Base-by-base conservation (phyloP, 2,113 vertebrate genomes). In the Hoplias malabaricus region DNA sequence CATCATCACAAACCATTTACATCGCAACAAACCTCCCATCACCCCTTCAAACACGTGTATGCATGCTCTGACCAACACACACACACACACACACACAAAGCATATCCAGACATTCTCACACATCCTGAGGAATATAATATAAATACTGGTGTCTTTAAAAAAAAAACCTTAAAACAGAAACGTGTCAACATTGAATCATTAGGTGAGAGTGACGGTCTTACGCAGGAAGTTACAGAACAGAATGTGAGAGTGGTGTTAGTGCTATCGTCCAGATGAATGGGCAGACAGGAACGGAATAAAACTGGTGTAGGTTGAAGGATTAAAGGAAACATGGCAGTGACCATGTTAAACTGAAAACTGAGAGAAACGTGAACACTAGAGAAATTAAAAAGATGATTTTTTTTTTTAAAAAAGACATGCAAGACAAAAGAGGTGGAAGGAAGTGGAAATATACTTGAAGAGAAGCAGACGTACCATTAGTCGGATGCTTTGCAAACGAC, bases 401-500 rank as follows among this genome's bases (percentile, higher is more conserved):
- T 88, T 92, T 90, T 84, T 86, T n/a, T n/a, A n/a, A 46, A 66
- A 87, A 84, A 86, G 89, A 90, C 92, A 95, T 93, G 93, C 91
- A 95, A 92, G 90, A 90, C 86, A 95, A 86, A 86, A 91, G 91
- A 82, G 89, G 86, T 88, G 89, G 89, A 80, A 73, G 76, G 66
- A 78, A 87, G 88, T 88, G 88, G 89, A 91, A 89, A 90, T 90
- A 92, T 91, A 93, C 92, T 91, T 93, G 91, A 93, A 93, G 79
- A 93, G 91, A 98, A 96, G 97, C 97, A 95, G 95, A 99, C 98
- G 94, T 99, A 99, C 98, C 96, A 96, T 99, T 99, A 98, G 98
- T 99, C 93, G 97, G 98, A 96, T 96, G 94, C 96, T 98, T 98
- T 98, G 98, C 98, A 99, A 98, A 98, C 90, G 96, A 99, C 95